Evolutionary conservation across 2,888 invertebrate species (phyloP), one percentile per base, ranked within the genome.

Genomic region (Eilema caniola): DNA sequence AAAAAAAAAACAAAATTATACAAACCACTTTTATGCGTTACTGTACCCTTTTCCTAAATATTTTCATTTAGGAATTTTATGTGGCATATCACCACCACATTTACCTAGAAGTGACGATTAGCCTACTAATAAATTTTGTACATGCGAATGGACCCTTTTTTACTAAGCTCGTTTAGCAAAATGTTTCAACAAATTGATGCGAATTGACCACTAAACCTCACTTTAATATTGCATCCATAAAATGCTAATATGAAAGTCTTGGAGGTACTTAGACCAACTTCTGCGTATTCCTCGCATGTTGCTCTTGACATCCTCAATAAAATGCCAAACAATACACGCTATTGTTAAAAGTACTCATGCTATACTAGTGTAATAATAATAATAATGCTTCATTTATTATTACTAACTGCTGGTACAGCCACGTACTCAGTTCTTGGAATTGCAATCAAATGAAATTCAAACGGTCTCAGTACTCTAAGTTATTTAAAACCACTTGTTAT

Each of bases 371-470:
- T 33, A 31, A 14, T 33, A 31, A 14, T 33, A 31, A 14, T 28
- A 57, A 24, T 65, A 65, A n/a, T 57, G 57, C 31, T 31, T 33
- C 23, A 56, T 47, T 56, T 24, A 65, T 23, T 56, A 57, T 65
- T 56, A n/a, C n/a, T n/a, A 57, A 37, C 24, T 5, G 31, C 16
- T 31, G 28, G 53, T 56, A 23, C 7, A 7, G 4, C 31, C n/a
- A n/a, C 12, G 12, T 0, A 25, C 8, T 8, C 24, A 24, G 16
- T 67, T 67, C 47, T 62, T 16, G 23, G 28, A 61, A 31, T 61
- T n/a, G 16, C 57, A 66, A 57, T 66, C 33, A 66, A 66, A 70
- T 66, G 25, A 62, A 66, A 62, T 57, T 24, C 62, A 66, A 66
- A 70, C 62, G 37, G 62, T 31, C 62, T 62, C 31, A 66, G 66